Base-by-base conservation (phyloP, 2,797 vertebrate species). In the Hydrolagus colliei region DNA sequence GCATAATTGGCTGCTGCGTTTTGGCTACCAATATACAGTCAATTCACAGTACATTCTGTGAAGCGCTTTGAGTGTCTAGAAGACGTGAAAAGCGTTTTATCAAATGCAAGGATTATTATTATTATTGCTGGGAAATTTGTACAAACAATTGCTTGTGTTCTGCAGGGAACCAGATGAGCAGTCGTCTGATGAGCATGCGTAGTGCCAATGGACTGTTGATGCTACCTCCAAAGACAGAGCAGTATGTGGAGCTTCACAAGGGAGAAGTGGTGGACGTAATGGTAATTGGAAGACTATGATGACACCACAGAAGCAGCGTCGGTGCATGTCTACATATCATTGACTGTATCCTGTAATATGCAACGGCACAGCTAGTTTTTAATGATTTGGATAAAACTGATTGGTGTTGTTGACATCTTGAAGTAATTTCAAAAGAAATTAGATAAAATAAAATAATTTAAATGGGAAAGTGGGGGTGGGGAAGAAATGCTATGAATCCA, bases 331-430 rank as follows among this genome's bases (percentile, higher is more conserved):
- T 95, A 97, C 97, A 96, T 97, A 95, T 97, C 96, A 97, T 96
- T 97, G 96, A 99, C 96, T 98, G 93, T 94, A 97, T 97, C 96
- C 97, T 96, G 96, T 98, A 97, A 98, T 97, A 98, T 98, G 97
- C 97, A 99, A 98, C 90, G 96, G 97, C 97, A 99, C 97, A 99
- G 97, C 97, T 98, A 97, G 97, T 97, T 98, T 99, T 98, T 98
- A 93, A 95, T 96, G 95, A 98, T 97, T 97, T 96, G 96, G 95
- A 96, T 96, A 95, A 97, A 92, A 80, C 97, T 96, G 96, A 98
- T 95, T 93, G 97, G 96, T 97, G 96, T 97, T 98, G 97, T 98
- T 97, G 94, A 96, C 94, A 95, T 96, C 97, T 97, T 95, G 97
- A 98, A 97, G 93, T 97, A 95, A 96, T 96, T 98, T 96, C 94